Base-by-base conservation (phyloP, 1,140 invertebrate genomes). In the Zaprionus kolodkinae region DNA sequence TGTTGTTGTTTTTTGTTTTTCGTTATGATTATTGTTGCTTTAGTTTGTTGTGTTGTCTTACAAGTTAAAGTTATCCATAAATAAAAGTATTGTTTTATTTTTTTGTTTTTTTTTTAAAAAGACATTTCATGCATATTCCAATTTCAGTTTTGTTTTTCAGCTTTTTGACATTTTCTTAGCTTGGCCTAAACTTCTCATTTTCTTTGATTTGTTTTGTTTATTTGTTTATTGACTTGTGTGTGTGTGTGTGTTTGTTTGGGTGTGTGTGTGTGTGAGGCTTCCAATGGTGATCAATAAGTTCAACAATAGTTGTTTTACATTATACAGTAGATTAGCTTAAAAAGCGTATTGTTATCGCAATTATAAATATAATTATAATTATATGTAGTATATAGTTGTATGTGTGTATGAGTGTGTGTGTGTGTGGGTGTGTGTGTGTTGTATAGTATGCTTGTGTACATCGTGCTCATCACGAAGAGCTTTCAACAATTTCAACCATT, bases 341-440 rank as follows among this genome's bases (percentile, higher is more conserved):
- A 57, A 73, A 73, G 65, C 72, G 72, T 74, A 55, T 69, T 68
- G 35, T 61, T 68, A 74, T 69, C 61, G 66, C 66, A 59, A 38
- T 56, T 61, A 55, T 69, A 74, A 21, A 63, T 63, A 68, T 33
- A 45, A 17, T 36, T 54, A 36, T 56, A 68, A n/a, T n/a, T 43
- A 45, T n/a, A n/a, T n/a, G n/a, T n/a, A n/a, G n/a, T n/a, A 12
- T 80, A 52, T 71, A 38, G 7, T 30, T 59, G 62, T 59, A 50
- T 45, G 45, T 60, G 38, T 50, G 11, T 62, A 17, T 55, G 40
- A 7, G 13, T 55, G 12, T 63, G 2, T 55, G 12, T 61, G 13
- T 40, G 9, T 60, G 7, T 30, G 25, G n/a, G 12, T 63, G 2
- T 55, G 12, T 61, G 13, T 40, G 9, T 60, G 7, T 30, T 59